Evolutionary conservation across 2,113 vertebrate genomes (phyloP).

Genomic region (Ciconia stormi): DNA sequence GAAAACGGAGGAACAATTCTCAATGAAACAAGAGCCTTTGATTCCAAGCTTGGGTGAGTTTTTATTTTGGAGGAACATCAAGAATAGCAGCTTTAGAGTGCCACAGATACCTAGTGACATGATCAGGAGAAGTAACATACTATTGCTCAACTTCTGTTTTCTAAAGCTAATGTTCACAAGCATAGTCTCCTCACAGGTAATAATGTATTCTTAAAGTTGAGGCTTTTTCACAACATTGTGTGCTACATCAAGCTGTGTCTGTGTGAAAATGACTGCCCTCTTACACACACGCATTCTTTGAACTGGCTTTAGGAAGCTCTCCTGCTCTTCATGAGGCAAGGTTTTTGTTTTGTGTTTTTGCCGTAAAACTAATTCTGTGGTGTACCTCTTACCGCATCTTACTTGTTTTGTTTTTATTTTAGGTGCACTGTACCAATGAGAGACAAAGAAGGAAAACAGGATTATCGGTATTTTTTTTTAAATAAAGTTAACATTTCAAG

Average conservation of each 20-base stretch:
- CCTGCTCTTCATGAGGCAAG: background rate
- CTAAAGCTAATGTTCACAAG: background rate
- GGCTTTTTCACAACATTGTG: background rate
- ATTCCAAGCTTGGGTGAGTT: constrained; percentile 91
- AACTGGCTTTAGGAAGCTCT: background rate
- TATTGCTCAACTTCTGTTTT: background rate
- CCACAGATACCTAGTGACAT: background rate
- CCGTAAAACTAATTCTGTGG: background rate
- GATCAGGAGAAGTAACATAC: background rate
- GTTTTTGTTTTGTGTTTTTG: background rate
- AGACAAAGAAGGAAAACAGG: constrained; percentile 97
- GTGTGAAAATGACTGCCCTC: background rate
- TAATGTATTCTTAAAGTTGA: background rate
- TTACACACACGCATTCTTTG: background rate
- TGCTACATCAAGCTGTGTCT: background rate
- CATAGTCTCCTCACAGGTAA: background rate
- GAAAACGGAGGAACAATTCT: constrained; percentile 84
- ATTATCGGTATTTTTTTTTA: constrained; percentile 85
- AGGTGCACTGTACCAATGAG: constrained; percentile 92
- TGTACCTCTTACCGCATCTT: background rate
- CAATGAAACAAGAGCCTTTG: constrained; percentile 94
- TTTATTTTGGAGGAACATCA: background rate
- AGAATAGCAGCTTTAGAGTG: background rate
- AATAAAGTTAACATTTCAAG: background rate
- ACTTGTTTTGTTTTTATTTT: background rate